A percentile compares a stretch with the other conserved stretches of the same genome.
phyloP scores from a whole-genome alignment of 2,113 vertebrate species.

The Phasianus colchicus region DNA sequence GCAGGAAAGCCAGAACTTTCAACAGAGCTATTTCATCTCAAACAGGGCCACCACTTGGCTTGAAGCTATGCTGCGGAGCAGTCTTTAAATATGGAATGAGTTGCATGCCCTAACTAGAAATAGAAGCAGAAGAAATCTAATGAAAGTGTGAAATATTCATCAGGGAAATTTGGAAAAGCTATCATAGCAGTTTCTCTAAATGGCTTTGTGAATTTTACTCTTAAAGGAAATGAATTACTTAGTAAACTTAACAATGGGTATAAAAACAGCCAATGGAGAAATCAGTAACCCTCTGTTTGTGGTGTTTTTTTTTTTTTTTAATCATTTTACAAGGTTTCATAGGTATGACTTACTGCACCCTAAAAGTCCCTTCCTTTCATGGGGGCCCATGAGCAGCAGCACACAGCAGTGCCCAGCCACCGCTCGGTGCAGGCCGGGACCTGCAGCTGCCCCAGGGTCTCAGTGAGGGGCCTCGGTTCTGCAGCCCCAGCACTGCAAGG shows the following conservation, averaged over 20 bases:
- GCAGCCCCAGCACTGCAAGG: not conserved
- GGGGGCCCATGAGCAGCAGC: not conserved
- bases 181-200: slow-evolving; percentile 66
- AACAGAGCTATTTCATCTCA: not conserved
- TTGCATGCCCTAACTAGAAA: slow-evolving; percentile 31
- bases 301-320: not conserved
- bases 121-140: slow-evolving; percentile 34
- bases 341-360: not conserved
- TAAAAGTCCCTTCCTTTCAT: not conserved
- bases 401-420: not conserved
- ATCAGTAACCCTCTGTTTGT: not conserved
- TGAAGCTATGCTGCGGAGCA: not conserved
- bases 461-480: not conserved
- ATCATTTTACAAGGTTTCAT: not conserved
- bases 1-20: not conserved
- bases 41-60: slow-evolving; percentile 19
- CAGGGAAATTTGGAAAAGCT: slow-evolving; percentile 57
- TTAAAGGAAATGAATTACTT: slow-evolving; percentile 52
- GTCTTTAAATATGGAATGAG: slow-evolving; percentile 54
- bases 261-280: slow-evolving; percentile 49
- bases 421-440: not conserved
- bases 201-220: slow-evolving; percentile 57
- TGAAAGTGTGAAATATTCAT: slow-evolving; percentile 45
- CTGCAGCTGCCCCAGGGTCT: not conserved
- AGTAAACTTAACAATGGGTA: slow-evolving; percentile 26